Evolutionary conservation across 2,888 invertebrate species (phyloP).

Genomic region (Pecten maximus): DNA sequence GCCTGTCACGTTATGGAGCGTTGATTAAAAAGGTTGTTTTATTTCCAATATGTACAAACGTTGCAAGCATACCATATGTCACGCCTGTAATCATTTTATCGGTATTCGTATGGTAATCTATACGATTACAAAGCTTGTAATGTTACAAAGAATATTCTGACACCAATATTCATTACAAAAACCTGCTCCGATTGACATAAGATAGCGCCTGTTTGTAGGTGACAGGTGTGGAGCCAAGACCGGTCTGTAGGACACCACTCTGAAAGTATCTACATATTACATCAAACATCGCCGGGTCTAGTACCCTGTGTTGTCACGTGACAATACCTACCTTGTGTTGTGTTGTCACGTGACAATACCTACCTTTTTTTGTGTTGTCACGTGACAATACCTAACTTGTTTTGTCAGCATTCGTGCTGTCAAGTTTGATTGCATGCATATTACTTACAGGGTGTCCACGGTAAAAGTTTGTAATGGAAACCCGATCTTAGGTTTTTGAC

Average conservation of each 20-base stretch:
- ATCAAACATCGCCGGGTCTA: neutral
- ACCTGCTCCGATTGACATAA: neutral
- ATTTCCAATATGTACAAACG: neutral
- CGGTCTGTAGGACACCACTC: neutral
- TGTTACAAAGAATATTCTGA: neutral
- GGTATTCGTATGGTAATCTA: neutral
- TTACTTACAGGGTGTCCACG: neutral
- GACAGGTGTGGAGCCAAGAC: neutral
- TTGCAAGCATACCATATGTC: neutral
- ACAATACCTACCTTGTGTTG: neutral
- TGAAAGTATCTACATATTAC: neutral
- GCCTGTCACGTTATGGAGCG: neutral
- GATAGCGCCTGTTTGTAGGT: neutral
- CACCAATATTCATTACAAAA: neutral
- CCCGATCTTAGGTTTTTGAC: neutral
- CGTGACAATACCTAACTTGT: neutral
- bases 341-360: neutral
- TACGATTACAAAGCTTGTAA: conserved; percentile 12
- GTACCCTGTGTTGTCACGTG: too few species aligned
- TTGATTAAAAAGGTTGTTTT: neutral
- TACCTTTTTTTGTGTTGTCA: neutral
- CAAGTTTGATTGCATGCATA: neutral
- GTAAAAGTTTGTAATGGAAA: neutral
- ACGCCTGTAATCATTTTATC: neutral
- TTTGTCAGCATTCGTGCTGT: neutral